Conservation (phyloP, 1,140 invertebrate species). For the Dendrolimus punctatus region DNA sequence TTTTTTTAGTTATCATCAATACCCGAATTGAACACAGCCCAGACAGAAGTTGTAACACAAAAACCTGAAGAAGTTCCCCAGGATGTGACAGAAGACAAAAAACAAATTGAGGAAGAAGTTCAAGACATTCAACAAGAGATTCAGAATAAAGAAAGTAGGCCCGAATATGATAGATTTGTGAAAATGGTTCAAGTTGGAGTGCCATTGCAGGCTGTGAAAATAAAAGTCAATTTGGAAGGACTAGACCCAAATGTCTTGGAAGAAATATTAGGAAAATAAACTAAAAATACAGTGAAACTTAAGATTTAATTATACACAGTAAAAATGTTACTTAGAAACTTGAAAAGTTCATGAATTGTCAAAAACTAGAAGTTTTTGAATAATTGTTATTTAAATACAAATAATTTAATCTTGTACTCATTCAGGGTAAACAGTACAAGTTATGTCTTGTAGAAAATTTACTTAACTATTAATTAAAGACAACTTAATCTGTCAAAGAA, state of each 20-base stretch:
- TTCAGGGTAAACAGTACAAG: too few relatives aligned
- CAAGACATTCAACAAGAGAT: slow-evolving; percentile 10
- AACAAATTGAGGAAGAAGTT: slow-evolving; percentile 5
- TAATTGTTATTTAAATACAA: too few relatives aligned
- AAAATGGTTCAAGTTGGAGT: slow-evolving; percentile 93
- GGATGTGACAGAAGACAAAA: not conserved
- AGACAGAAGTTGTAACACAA: slow-evolving; percentile 13
- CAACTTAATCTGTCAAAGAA: too few relatives aligned
- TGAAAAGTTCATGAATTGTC: too few relatives aligned
- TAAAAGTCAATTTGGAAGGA: slow-evolving; percentile 88
- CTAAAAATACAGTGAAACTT: slow-evolving; percentile 1
- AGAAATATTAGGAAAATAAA: slow-evolving; percentile 72
- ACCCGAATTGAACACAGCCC: slow-evolving; percentile 72
- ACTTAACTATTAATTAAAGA: too few relatives aligned
- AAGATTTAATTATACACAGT: not conserved
- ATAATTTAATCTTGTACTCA: too few relatives aligned
- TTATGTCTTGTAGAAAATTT: too few relatives aligned
- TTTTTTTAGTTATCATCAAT: slow-evolving; percentile 80
- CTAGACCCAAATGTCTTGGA: slow-evolving; percentile 84
- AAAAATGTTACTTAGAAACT: not conserved
- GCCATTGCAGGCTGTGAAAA: slow-evolving; percentile 82
- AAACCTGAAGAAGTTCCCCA: slow-evolving; percentile 8
- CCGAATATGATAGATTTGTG: slow-evolving; percentile 84
- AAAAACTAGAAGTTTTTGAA: too few relatives aligned
- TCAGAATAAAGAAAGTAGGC: slow-evolving; percentile 59